Conservation (phyloP, 2,113 vertebrate genomes). For the Stictonetta naevosa region DNA sequence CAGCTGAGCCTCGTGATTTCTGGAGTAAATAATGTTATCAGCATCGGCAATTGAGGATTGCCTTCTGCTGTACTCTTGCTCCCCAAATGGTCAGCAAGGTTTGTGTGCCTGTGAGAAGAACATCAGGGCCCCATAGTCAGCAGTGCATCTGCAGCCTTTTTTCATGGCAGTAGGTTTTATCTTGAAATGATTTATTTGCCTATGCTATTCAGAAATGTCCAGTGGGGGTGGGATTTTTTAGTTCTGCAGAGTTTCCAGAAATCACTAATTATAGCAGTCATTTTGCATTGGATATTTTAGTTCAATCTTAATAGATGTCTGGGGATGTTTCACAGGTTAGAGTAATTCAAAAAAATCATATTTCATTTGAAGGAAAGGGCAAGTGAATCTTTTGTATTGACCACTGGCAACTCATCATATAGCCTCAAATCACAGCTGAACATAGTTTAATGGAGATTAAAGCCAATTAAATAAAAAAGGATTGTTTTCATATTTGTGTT, state of each 20-base stretch:
- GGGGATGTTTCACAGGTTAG: not conserved
- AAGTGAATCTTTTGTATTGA: not conserved
- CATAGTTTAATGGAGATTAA: not conserved
- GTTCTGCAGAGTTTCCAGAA: constrained; percentile 29
- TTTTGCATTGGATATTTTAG: not conserved
- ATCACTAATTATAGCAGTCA: not conserved
- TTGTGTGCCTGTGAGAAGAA: not conserved
- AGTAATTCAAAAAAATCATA: not conserved
- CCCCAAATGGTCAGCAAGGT: not conserved
- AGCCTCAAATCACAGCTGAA: not conserved
- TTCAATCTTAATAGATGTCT: not conserved
- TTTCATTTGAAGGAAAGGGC: not conserved
- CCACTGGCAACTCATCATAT: not conserved
- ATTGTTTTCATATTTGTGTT: not conserved
- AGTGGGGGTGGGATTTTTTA: constrained; percentile 13
- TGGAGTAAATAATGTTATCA: not conserved
- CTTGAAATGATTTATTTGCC: constrained; percentile 59
- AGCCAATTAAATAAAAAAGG: not conserved
- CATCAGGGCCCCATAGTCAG: not conserved
- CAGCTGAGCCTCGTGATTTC: not conserved
- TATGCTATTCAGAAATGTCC: constrained; percentile 18
- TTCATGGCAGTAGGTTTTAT: not conserved
- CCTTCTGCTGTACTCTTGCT: not conserved
- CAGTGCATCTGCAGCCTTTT: constrained; percentile 36
- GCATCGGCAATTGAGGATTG: fast-evolving